A percentile compares a stretch with the other conserved stretches of the same genome.
Evolutionary conservation across 2,113 vertebrate genomes (phyloP).

Genomic region (Macquaria ambigua): DNA sequence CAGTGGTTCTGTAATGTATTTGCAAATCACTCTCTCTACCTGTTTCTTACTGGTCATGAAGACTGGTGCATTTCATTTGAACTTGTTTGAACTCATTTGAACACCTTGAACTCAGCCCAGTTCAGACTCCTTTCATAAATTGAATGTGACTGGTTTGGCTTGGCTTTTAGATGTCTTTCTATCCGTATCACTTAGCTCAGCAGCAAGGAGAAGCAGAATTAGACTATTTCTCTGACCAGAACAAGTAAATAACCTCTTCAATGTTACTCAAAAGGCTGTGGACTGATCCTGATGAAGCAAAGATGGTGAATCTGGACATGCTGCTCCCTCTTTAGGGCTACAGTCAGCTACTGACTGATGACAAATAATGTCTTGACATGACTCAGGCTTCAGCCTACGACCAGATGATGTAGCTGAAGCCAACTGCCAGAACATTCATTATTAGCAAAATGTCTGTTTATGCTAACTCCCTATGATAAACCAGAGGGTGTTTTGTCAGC

Average conservation of each 20-base stretch:
- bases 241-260: background rate
- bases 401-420: constrained; percentile 8
- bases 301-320: background rate
- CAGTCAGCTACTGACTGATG: background rate
- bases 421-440: background rate
- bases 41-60: background rate
- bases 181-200: background rate
- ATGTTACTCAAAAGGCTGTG: background rate
- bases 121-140: background rate
- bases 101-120: background rate
- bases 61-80: background rate
- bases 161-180: background rate
- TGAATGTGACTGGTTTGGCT: constrained; percentile 11
- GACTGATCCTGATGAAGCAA: background rate
- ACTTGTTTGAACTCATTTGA: no score
- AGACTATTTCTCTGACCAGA: background rate
- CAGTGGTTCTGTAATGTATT: background rate
- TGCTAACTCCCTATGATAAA: background rate
- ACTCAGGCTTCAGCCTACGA: constrained; percentile 31
- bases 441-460: constrained; percentile 4
- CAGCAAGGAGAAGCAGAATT: background rate
- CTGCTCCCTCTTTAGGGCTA: background rate
- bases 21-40: background rate
- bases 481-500: constrained; percentile 19
- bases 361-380: constrained; percentile 24